Base-by-base conservation (phyloP, 1,140 invertebrate genomes). In the Sinonovacula constricta region DNA sequence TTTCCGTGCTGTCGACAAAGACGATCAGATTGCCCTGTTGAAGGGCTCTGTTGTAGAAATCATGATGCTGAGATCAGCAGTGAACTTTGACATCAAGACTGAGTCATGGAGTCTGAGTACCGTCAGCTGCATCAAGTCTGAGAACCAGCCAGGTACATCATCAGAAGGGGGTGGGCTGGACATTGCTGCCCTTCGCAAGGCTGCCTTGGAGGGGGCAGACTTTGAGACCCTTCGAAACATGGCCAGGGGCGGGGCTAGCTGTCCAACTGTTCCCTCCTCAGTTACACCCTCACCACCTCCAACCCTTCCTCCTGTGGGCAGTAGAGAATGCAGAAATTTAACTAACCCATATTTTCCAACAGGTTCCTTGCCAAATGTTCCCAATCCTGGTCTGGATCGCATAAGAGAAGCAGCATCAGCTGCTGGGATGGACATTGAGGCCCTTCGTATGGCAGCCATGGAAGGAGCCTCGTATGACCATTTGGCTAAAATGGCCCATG, bases 31-130 rank as follows among this genome's bases (percentile, higher is more conserved):
- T 18, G 65, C 82, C 0, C 68, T 90, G 53, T 74, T 90, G 22
- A 90, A 90, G 72, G 87, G 88, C 3, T 85, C 88, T 15, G 88
- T 90, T 10, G 86, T 88, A 3, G 88, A 90, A 72, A 86, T 89
- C 49, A 84, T 90, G 84, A 88, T 90, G 83, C 69, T 90, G 62
- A 74, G 88, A 36, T 90, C 88, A 30, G 84, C 87, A 12, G 81
- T 89, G 14, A 89, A 88, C 71, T 90, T 86, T 80, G 84, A 90
- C 77, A 59, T 85, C 15, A 77, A 79, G 36, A 86, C 86, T 2
- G 87, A 88, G 65, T 75, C 85, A 2, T 88, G 87, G 87, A 85
- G 69, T 62, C 79, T 88, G 22, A 87, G 65, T 54, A 88, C 87
- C 3, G 80, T 72, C 34, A 82, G 57, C 54, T 87, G 86, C 65